These are phyloP conservation scores for Synanceia verrucosa DNA, from an alignment of 2,797 vertebrate species.

Conservation along the genomic window DNA sequence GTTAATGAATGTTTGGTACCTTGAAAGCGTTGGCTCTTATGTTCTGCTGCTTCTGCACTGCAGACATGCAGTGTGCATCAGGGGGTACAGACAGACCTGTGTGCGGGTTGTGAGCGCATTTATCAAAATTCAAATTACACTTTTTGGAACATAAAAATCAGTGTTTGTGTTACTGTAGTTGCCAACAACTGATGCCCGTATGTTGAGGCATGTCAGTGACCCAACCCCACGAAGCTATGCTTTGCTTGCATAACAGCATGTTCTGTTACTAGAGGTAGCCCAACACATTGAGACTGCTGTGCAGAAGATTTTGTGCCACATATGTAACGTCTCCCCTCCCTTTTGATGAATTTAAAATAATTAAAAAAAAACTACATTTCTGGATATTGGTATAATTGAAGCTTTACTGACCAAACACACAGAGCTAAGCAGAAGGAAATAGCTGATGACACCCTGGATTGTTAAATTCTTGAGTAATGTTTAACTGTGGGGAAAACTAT, in stretches of 20 bases:
- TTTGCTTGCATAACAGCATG: constrained; percentile 51
- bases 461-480: constrained; percentile 41
- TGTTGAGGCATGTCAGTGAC: constrained; percentile 52
- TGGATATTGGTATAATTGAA: no score
- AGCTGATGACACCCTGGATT: background rate
- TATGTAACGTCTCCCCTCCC: no score
- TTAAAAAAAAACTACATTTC: no score
- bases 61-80: rapidly evolving
- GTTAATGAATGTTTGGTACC: background rate
- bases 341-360: no score
- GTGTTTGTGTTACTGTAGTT: background rate
- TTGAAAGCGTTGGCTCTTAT: background rate
- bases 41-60: background rate
- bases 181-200: constrained; percentile 28
- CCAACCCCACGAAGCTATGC: constrained; percentile 71
- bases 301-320: no score
- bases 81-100: background rate
- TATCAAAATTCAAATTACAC: background rate
- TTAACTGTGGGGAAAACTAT: constrained; percentile 24
- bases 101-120: background rate
- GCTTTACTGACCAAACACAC: background rate
- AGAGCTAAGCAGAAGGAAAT: background rate
- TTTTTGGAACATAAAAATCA: background rate
- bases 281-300: background rate
- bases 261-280: constrained; percentile 14